phyloP scores from a whole-genome alignment of 2,888 invertebrate species.

The Pemphredon lugubris region DNA sequence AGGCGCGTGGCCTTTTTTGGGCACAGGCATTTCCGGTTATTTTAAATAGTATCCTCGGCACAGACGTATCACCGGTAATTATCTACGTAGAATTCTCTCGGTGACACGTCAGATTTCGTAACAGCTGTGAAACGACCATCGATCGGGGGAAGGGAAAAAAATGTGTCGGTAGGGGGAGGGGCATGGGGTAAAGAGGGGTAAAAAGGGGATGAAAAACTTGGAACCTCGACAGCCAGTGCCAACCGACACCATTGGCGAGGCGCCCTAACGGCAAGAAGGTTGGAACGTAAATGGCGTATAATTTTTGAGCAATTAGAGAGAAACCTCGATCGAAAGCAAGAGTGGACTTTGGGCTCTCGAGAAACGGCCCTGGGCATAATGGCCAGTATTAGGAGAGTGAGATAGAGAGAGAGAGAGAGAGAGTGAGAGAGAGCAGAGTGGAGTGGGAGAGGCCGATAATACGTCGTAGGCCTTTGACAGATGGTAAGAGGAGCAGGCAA shows the following conservation, averaged over 20 bases:
- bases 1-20: too few relatives aligned
- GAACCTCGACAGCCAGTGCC: neutral
- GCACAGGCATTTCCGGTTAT: too few relatives aligned
- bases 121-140: constrained; percentile 42
- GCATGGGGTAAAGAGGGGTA: too few relatives aligned
- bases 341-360: constrained; percentile 50
- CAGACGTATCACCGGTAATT: neutral
- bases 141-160: too few relatives aligned
- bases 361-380: constrained; percentile 50
- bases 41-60: neutral
- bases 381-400: constrained; percentile 13
- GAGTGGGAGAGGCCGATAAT: constrained; percentile 47
- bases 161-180: too few relatives aligned
- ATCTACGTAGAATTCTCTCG: neutral
- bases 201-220: constrained; percentile 2
- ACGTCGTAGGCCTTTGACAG: constrained; percentile 72
- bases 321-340: constrained; percentile 67
- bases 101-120: neutral
- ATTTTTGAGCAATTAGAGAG: constrained; percentile 76
- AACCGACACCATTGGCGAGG: neutral
- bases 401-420: neutral
- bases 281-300: constrained; percentile 69
- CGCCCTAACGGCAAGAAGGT: constrained; percentile 20
- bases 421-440: neutral
- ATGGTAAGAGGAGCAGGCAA: constrained; percentile 73